These are phyloP conservation scores for Leucoraja erinaceus DNA, from an alignment of 2,113 vertebrate species.

Conservation along the genomic window DNA sequence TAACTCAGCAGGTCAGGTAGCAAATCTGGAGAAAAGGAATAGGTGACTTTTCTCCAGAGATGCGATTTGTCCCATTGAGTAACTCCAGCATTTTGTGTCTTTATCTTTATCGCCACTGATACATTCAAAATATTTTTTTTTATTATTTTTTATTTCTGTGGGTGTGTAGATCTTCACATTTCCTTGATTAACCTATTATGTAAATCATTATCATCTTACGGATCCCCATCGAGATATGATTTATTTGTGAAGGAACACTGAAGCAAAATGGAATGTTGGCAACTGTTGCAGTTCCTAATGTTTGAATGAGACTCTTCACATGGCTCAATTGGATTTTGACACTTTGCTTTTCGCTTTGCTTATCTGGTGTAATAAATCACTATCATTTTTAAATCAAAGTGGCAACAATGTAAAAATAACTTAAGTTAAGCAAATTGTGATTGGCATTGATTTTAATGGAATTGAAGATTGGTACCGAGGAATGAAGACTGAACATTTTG, in stretches of 20 bases:
- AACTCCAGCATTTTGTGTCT: too few species aligned
- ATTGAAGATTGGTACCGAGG: background rate
- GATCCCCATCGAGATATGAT: background rate
- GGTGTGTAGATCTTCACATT: background rate
- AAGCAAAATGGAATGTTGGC: background rate
- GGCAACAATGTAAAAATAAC: background rate
- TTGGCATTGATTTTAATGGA: background rate
- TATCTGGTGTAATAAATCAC: background rate
- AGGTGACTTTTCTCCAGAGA: too few species aligned
- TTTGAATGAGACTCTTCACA: background rate
- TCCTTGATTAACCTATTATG: background rate
- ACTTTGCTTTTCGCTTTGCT: background rate
- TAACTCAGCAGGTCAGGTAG: too few species aligned
- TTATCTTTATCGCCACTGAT: background rate
- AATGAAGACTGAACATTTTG: background rate
- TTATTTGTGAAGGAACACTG: background rate
- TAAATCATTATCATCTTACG: background rate
- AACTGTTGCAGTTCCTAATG: background rate
- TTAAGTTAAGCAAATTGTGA: background rate
- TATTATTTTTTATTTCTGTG: background rate
- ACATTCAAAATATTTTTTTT: background rate
- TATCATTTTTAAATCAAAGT: background rate
- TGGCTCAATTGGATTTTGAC: background rate
- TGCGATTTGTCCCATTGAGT: too few species aligned
- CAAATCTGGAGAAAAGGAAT: too few species aligned